Evolutionary conservation across 1,140 invertebrate species (phyloP).

Genomic region (Mylabris phalerata): DNA sequence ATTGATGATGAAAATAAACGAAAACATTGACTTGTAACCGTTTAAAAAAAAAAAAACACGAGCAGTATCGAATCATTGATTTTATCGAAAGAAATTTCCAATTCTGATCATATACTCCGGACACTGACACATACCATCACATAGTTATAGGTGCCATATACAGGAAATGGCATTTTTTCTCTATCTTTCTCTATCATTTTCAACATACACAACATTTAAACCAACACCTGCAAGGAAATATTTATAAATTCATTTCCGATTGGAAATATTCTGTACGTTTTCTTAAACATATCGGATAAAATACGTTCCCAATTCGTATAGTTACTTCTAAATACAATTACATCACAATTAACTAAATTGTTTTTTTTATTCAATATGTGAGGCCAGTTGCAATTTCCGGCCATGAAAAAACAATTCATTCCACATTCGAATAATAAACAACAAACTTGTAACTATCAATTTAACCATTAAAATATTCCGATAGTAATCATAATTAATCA

Average conservation of each 20-base stretch:
- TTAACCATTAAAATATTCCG: too few species aligned
- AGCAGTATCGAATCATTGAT: background rate
- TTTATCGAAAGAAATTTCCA: background rate
- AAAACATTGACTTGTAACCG: background rate
- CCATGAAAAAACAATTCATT: background rate
- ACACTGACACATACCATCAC: constrained; percentile 11
- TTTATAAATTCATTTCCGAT: constrained; percentile 17
- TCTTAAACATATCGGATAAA: constrained; percentile 2
- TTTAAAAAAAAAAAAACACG: background rate
- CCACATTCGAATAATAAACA: background rate
- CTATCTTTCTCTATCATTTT: too few species aligned
- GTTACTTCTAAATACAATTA: constrained; percentile 5
- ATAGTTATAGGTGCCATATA: background rate
- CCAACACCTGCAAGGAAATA: constrained; percentile 13
- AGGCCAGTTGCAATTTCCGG: too few species aligned
- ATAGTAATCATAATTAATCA: too few species aligned
- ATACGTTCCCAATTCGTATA: background rate
- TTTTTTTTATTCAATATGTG: too few species aligned
- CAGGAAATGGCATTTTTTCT: constrained; percentile 16
- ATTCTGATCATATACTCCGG: constrained; percentile 4
- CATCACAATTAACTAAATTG: background rate
- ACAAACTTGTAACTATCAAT: background rate
- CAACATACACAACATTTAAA: background rate
- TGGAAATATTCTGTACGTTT: constrained; percentile 7
- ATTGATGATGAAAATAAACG: too few species aligned